Evolutionary conservation across 1,140 invertebrate genomes (phyloP).

Genomic region (Caenorhabditis inopinata): DNA sequence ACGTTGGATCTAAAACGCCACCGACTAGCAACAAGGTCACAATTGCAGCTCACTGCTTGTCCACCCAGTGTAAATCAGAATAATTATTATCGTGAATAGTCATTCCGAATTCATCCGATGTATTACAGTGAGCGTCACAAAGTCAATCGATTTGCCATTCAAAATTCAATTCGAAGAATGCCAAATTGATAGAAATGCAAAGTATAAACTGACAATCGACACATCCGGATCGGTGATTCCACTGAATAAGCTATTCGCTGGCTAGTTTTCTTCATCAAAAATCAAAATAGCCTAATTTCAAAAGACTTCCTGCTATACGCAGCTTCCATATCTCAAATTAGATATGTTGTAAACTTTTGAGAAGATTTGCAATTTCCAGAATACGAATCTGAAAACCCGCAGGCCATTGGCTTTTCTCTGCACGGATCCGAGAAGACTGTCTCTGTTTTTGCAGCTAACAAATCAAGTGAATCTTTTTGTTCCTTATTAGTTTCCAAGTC

Average conservation of each 20-base stretch:
- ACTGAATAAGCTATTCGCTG: slow-evolving; percentile 32
- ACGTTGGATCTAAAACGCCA: background rate
- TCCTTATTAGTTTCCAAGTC: too few species aligned
- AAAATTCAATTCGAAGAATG: background rate
- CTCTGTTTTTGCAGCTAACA: slow-evolving; percentile 41
- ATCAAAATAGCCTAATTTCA: background rate
- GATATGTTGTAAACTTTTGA: too few species aligned
- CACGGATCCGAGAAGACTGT: slow-evolving; percentile 33
- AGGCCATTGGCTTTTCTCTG: slow-evolving; percentile 36
- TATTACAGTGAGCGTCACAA: background rate
- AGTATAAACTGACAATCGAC: slow-evolving; percentile 40
- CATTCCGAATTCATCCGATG: background rate
- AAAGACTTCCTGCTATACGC: too few species aligned
- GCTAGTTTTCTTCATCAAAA: background rate
- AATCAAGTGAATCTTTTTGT: slow-evolving; percentile 40
- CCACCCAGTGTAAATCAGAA: background rate
- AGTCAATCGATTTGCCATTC: background rate
- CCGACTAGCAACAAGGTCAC: background rate
- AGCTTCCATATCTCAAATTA: too few species aligned
- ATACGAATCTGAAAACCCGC: slow-evolving; percentile 23
- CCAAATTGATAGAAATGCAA: slow-evolving; percentile 15
- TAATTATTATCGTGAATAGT: too few species aligned
- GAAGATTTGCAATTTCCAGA: too few species aligned
- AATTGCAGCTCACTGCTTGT: background rate
- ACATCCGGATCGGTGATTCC: background rate